Evolutionary conservation across 2,888 invertebrate genomes (phyloP).

Genomic region (Drosophila trichaetosa): DNA sequence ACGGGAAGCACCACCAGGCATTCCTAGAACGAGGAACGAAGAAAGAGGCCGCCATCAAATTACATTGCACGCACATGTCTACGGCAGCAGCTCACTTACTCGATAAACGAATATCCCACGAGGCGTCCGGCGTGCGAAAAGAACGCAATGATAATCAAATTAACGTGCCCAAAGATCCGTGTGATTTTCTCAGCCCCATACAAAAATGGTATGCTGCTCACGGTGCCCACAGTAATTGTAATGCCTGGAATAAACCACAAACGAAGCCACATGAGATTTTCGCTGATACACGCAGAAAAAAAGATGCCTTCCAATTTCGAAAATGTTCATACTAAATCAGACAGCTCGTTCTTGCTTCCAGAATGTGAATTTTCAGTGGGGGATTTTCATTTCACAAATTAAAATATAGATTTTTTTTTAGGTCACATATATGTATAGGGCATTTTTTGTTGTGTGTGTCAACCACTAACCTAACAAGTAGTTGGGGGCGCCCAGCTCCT

Average conservation of each 20-base stretch:
- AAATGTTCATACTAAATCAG: background rate
- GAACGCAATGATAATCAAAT: constrained; percentile 93
- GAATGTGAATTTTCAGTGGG: background rate
- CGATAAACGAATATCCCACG: constrained; percentile 93
- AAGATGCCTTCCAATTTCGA: background rate
- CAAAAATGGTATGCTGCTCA: constrained; percentile 93
- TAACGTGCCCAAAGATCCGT: constrained; percentile 92
- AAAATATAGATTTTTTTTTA: background rate
- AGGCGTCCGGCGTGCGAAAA: constrained; percentile 93
- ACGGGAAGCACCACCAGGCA: constrained; percentile 95
- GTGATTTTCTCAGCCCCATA: constrained; percentile 94
- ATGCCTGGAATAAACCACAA: constrained; percentile 86
- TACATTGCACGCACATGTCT: constrained; percentile 50
- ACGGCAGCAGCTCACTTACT: constrained; percentile 86
- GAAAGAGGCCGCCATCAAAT: constrained; percentile 47
- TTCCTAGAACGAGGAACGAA: constrained; percentile 86
- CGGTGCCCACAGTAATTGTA: constrained; percentile 93
- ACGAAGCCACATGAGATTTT: background rate
- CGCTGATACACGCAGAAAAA: background rate
- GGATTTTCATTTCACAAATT: background rate
- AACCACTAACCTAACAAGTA: constrained; percentile 89
- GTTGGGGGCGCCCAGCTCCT: constrained; percentile 93
- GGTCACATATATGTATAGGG: background rate
- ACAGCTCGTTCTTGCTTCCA: background rate
- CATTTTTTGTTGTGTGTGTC: background rate